Conservation (phyloP, 2,797 vertebrate species). For the Tamandua tetradactyla region DNA sequence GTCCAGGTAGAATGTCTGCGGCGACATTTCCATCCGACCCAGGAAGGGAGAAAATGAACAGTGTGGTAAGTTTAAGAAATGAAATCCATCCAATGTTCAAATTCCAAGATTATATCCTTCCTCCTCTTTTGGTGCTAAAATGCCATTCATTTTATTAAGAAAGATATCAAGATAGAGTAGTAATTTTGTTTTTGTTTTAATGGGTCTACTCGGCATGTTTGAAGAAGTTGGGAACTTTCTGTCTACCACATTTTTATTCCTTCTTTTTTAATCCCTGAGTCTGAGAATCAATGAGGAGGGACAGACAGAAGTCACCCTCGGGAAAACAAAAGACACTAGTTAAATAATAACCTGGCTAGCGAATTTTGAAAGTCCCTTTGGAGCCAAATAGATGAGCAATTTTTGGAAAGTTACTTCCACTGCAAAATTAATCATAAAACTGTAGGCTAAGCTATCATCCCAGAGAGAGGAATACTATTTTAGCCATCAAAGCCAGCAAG, state of each 20-base stretch:
- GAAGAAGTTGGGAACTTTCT: not conserved
- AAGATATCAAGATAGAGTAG: not conserved
- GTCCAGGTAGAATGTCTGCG: no score
- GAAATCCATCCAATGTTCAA: not conserved
- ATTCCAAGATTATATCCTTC: not conserved
- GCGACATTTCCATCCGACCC: not conserved
- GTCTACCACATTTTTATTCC: constrained; percentile 1
- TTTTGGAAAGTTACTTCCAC: constrained; percentile 45
- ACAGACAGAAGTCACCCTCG: not conserved
- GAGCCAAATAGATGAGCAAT: not conserved
- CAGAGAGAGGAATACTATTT: not conserved
- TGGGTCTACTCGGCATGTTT: not conserved
- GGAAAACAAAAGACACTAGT: not conserved
- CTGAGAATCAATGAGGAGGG: not conserved
- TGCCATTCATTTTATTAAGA: constrained; percentile 19
- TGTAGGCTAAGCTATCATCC: not conserved
- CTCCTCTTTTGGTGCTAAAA: not conserved
- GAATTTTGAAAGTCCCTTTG: not conserved
- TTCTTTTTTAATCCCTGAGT: not conserved
- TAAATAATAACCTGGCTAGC: constrained; percentile 34
- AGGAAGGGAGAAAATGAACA: not conserved
- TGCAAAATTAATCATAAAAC: constrained; percentile 43
- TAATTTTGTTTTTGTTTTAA: not conserved
- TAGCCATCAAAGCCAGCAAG: constrained; percentile 28
- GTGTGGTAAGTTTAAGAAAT: not conserved